phyloP scores from a whole-genome alignment of 2,888 invertebrate genomes.

The Pyrochroa serraticornis region DNA sequence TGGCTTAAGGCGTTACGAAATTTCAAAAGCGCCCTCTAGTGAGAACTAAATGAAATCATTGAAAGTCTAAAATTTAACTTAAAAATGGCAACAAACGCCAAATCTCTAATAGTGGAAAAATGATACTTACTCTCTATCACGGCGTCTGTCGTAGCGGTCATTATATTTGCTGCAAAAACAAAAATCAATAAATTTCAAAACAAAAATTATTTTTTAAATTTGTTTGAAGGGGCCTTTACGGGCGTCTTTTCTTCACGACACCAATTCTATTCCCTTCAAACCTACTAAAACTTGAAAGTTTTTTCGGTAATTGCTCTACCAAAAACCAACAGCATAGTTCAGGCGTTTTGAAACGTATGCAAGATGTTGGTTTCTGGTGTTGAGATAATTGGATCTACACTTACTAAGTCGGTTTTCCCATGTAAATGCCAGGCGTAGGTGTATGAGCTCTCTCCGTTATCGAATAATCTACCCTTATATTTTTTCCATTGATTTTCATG shows the following conservation, averaged over 20 bases:
- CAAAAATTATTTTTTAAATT: constrained; percentile 4
- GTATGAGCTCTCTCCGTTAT: constrained; percentile 96
- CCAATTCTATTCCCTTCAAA: constrained; percentile 32
- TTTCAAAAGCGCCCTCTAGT: too few relatives aligned
- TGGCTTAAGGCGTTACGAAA: too few relatives aligned
- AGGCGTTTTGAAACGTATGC: background rate
- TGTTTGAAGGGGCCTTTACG: constrained; percentile 39
- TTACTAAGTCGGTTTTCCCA: constrained; percentile 89
- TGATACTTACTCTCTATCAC: constrained; percentile 49
- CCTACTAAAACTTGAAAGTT: too few relatives aligned
- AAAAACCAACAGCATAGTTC: constrained; percentile 14
- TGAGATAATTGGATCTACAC: constrained; percentile 44
- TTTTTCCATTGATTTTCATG: constrained; percentile 91
- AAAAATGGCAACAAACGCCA: too few relatives aligned
- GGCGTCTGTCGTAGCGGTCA: constrained; percentile 46
- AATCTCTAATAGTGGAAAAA: background rate
- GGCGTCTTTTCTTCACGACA: constrained; percentile 30
- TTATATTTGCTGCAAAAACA: constrained; percentile 46
- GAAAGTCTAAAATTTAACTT: too few relatives aligned
- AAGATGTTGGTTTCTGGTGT: background rate
- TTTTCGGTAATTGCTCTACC: constrained; percentile 13
- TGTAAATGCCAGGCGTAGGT: constrained; percentile 96
- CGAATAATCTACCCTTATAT: constrained; percentile 94
- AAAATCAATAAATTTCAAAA: constrained; percentile 10
- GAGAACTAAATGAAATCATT: too few relatives aligned